Evolutionary conservation across 2,113 vertebrate species (phyloP), one percentile per base, ranked within the genome.

Genomic region (Xenopus tropicalis): DNA sequence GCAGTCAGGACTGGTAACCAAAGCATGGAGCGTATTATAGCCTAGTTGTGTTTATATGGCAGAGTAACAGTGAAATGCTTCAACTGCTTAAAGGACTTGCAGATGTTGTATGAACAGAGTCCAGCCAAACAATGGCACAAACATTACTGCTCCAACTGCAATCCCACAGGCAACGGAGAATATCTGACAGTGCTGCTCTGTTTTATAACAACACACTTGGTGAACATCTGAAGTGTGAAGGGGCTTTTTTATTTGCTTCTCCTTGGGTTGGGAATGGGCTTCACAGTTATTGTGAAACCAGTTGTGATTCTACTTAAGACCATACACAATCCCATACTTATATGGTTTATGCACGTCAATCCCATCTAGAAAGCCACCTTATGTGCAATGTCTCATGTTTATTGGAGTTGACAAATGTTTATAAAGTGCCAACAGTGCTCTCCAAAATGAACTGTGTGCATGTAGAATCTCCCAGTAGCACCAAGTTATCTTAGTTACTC

Each of bases 61-160:
- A 84, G 69, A 84, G 81, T 82, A 81, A 3, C 19, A 78, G 72
- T 79, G 79, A 86, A 81, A 78, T 72, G 46, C 80, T 79, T 80
- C 79, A 79, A 62, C 66, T 72, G 82, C 54, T 80, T 79, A 83
- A 83, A 87, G 72, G 69, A 80, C 20, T 81, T 83, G 75, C 74
- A 85, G 78, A 86, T 84, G 73, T 68, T 84, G 51, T 80, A 70
- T 70, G 82, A 81, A 79, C 67, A 62, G 69, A 80, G 68, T 78
- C 80, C 70, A 81, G 70, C 25, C 81, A 84, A 87, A 85, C 59
- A 52, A 59, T 44, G 66, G 48, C 42, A 71, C 74, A 79, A 80
- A 78, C 11, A 59, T 12, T 13, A 74, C 20, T 76, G 79, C 70
- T 82, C 72, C 46, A 78, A 80, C 71, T 44, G 79, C 17, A 80